A percentile compares a stretch with the other conserved stretches of the same genome.
Conservation (phyloP, 35 echinoderm and acorn worm species). For the Strongylocentrotus purpuratus region DNA sequence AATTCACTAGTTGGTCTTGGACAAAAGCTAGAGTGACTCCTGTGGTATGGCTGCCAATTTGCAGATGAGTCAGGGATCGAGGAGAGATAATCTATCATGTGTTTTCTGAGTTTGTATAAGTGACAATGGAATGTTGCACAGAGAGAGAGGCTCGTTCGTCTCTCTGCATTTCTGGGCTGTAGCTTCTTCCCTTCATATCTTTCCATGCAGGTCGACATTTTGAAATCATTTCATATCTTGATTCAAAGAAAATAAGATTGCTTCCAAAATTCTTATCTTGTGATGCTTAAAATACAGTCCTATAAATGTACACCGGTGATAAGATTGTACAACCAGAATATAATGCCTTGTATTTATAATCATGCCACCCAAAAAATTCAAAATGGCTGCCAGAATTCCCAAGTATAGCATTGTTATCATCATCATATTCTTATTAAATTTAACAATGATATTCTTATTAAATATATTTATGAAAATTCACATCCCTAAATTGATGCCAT, state of each 20-base stretch:
- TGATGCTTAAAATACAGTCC: background rate
- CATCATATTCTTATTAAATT: too few relatives aligned
- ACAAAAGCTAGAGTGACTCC: slow-evolving; percentile 9
- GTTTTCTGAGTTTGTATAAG: slow-evolving; percentile 14
- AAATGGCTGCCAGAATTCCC: too few relatives aligned
- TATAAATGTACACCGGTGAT: background rate
- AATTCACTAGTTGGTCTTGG: background rate
- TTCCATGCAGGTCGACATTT: background rate
- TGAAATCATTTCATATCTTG: background rate
- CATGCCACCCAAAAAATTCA: too few relatives aligned
- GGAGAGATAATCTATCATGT: slow-evolving; percentile 28
- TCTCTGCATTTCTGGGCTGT: background rate
- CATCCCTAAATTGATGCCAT: too few relatives aligned
- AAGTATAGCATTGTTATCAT: too few relatives aligned
- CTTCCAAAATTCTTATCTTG: background rate
- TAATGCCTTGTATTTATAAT: background rate
- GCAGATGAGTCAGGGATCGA: slow-evolving; percentile 30
- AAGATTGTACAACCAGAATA: background rate
- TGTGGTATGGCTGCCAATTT: slow-evolving; percentile 36
- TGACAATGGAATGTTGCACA: background rate
- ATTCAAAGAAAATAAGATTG: too few relatives aligned
- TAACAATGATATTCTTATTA: too few relatives aligned
- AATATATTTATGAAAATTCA: too few relatives aligned
- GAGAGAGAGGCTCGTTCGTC: background rate
- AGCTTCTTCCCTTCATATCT: background rate